These are phyloP conservation scores for Zaprionus ornatus DNA, from an alignment of 1,140 invertebrate species.

Conservation along the genomic window DNA sequence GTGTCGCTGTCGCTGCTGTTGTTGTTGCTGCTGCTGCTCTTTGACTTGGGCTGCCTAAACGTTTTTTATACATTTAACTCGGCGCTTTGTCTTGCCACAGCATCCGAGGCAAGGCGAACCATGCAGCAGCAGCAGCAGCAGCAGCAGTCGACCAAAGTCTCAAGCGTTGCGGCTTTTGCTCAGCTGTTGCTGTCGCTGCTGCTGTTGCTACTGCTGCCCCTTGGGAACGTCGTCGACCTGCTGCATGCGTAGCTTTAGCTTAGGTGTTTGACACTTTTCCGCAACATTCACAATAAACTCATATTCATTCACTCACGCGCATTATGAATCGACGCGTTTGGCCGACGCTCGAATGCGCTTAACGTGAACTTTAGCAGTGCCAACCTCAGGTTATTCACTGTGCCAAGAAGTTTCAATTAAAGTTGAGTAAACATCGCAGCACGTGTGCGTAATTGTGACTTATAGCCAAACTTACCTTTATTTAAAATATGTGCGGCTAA, in stretches of 20 bases:
- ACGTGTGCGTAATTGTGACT: no score
- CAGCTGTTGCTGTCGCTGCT: slow-evolving; percentile 53
- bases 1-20: neutral
- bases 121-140: slow-evolving; percentile 1
- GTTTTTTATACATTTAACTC: slow-evolving; percentile 62
- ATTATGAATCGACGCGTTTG: slow-evolving; percentile 1
- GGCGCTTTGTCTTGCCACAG: slow-evolving; percentile 48
- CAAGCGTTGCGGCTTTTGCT: slow-evolving; percentile 32
- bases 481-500: neutral
- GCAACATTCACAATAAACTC: slow-evolving; percentile 38
- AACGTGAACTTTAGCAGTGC: neutral
- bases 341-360: slow-evolving; percentile 29
- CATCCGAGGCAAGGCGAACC: neutral
- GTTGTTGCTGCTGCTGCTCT: slow-evolving; percentile 28
- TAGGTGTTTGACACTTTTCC: slow-evolving; percentile 72
- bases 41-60: slow-evolving; percentile 35
- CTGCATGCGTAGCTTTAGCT: slow-evolving; percentile 17
- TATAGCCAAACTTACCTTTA: no score
- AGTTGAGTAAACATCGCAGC: no score
- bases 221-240: slow-evolving; percentile 31
- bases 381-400: neutral
- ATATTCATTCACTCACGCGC: slow-evolving; percentile 24
- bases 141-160: neutral
- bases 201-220: slow-evolving; percentile 12
- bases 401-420: no score